Evolutionary conservation across 2,888 invertebrate species (phyloP).

Genomic region (Dyspetes luteomarginatus): DNA sequence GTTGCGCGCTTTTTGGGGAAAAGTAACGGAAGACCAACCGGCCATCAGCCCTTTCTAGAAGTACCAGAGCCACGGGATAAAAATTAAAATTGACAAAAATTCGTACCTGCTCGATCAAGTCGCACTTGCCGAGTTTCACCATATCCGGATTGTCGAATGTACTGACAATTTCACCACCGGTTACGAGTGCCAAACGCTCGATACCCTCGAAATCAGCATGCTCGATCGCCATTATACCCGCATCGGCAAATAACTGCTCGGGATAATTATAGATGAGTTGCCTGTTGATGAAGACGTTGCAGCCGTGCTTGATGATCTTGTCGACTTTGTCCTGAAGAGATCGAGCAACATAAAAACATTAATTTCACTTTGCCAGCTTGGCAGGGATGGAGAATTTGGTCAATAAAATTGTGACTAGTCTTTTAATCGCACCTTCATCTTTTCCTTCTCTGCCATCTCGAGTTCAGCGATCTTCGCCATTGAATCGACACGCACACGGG

Average conservation of each 20-base stretch:
- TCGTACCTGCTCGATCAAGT: constrained; percentile 94
- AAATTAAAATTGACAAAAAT: background rate
- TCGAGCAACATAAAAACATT: background rate
- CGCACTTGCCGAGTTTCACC: constrained; percentile 97
- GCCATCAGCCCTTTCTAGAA: no score
- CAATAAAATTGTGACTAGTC: no score
- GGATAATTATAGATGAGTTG: constrained; percentile 99
- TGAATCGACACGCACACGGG: constrained; percentile 95
- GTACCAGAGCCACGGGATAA: no score
- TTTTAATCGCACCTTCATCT: constrained; percentile 95
- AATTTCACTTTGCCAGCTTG: background rate
- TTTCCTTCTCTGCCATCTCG: constrained; percentile 98
- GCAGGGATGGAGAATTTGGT: background rate
- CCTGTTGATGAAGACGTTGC: constrained; percentile 99
- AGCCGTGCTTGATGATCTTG: constrained; percentile 96
- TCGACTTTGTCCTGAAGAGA: constrained; percentile 92
- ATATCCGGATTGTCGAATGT: constrained; percentile 97
- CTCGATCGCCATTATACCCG: constrained; percentile 99
- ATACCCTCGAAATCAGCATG: constrained; percentile 99
- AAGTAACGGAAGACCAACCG: no score
- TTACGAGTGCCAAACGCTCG: constrained; percentile 97
- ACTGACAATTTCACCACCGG: constrained; percentile 99
- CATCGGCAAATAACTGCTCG: constrained; percentile 99
- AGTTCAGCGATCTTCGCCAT: constrained; percentile 98
- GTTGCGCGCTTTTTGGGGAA: no score